Conservation (phyloP, 1,140 invertebrate species). For the Drosophila pectinifera region DNA sequence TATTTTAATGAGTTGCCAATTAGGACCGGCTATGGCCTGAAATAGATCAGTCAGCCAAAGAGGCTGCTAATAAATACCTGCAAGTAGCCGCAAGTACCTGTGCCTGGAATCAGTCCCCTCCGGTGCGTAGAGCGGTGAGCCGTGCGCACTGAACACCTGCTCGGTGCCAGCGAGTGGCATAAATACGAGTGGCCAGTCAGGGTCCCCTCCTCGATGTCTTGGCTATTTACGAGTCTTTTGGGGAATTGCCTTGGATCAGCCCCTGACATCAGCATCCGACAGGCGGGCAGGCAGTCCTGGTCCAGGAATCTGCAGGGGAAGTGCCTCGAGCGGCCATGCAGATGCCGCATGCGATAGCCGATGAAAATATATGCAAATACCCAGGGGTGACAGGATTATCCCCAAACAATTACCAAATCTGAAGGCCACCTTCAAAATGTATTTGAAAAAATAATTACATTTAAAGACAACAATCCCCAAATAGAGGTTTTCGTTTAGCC, state of each 20-base stretch:
- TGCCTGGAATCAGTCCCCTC: constrained; percentile 11
- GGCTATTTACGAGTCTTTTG: constrained; percentile 51
- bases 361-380: background rate
- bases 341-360: constrained; percentile 29
- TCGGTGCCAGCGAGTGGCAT: constrained; percentile 57
- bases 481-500: background rate
- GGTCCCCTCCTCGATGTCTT: constrained; percentile 20
- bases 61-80: constrained; percentile 69
- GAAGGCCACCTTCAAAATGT: background rate
- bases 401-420: constrained; percentile 6
- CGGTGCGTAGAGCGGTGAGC: constrained; percentile 56
- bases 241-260: constrained; percentile 30
- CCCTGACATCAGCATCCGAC: constrained; percentile 49
- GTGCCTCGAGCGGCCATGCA: constrained; percentile 22
- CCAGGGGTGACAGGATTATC: background rate
- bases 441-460: background rate
- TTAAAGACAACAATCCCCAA: too few relatives aligned
- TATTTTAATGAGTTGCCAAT: constrained; percentile 80
- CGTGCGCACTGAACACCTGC: constrained; percentile 61
- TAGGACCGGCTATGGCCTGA: constrained; percentile 35
- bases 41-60: constrained; percentile 63
- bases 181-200: constrained; percentile 50
- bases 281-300: constrained; percentile 20
- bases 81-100: constrained; percentile 5
- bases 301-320: constrained; percentile 15